Percentiles rank a stretch among this genome's conserved stretches.
phyloP scores from a whole-genome alignment of 1,140 invertebrate species.

The Pteromalus puparum region DNA sequence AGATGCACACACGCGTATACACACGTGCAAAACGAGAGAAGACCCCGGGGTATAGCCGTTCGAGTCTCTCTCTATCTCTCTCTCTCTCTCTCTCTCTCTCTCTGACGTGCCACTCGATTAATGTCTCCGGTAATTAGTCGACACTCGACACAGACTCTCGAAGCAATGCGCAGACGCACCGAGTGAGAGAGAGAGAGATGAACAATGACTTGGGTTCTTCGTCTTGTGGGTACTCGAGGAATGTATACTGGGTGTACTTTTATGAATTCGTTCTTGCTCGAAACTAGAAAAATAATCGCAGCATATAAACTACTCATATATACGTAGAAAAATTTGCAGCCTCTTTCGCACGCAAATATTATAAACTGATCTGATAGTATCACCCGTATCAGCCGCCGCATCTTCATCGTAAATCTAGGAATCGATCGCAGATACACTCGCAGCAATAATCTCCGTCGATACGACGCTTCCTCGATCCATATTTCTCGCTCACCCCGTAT shows the following conservation, averaged over 20 bases:
- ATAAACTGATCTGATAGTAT: not conserved
- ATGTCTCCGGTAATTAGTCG: conserved; percentile 63
- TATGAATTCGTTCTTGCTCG: too few species aligned
- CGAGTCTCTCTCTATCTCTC: too few species aligned
- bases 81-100: conserved; percentile 20
- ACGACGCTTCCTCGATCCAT: not conserved
- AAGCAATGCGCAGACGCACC: not conserved
- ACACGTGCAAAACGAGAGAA: not conserved
- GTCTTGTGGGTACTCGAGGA: too few species aligned
- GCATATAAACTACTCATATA: too few species aligned
- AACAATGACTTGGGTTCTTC: not conserved
- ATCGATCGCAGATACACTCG: not conserved
- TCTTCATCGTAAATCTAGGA: not conserved
- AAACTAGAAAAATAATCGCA: too few species aligned
- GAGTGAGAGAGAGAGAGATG: not conserved
- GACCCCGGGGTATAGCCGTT: conserved; percentile 42
- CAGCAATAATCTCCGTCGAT: not conserved
- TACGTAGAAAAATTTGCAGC: too few species aligned
- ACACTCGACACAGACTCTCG: conserved; percentile 28
- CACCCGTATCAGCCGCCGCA: not conserved
- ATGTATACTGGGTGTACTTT: too few species aligned
- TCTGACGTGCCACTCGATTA: conserved; percentile 63
- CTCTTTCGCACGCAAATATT: not conserved
- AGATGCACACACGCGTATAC: not conserved
- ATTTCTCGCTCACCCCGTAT: not conserved